phyloP scores from a whole-genome alignment of 2,888 invertebrate species.

The Nebria salina region DNA sequence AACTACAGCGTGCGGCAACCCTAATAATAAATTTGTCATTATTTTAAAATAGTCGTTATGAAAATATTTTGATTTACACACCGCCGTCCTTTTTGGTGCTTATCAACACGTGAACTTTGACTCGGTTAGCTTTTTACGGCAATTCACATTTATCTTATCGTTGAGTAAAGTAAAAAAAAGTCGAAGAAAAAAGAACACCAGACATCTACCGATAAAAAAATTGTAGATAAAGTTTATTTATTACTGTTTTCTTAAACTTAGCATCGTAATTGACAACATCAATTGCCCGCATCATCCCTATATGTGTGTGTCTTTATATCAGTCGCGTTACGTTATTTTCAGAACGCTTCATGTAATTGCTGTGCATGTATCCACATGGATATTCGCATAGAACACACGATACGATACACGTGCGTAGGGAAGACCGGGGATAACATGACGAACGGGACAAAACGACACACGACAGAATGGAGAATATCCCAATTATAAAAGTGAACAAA shows the following conservation, averaged over 20 bases:
- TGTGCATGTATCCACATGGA: not conserved
- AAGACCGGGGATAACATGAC: not conserved
- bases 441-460: not conserved
- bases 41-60: not conserved
- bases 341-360: not conserved
- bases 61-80: not conserved
- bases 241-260: conserved; percentile 42
- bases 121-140: conserved; percentile 29
- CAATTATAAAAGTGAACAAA: too few species aligned
- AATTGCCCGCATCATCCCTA: conserved; percentile 25
- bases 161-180: not conserved
- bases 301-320: not conserved
- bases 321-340: not conserved
- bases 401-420: not conserved
- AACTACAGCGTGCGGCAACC: not conserved
- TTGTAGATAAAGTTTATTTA: conserved; percentile 43
- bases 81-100: conserved; percentile 2
- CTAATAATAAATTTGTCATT: not conserved
- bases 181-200: conserved; percentile 20
- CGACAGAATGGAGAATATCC: too few species aligned
- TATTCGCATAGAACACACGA: not conserved
- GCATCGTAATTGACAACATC: conserved; percentile 42
- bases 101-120: conserved; percentile 43
- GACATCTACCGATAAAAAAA: conserved; percentile 21
- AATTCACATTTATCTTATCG: conserved; percentile 32